These are phyloP conservation scores for Chrysina gloriosa DNA, from an alignment of 2,888 invertebrate species.

Conservation along the genomic window DNA sequence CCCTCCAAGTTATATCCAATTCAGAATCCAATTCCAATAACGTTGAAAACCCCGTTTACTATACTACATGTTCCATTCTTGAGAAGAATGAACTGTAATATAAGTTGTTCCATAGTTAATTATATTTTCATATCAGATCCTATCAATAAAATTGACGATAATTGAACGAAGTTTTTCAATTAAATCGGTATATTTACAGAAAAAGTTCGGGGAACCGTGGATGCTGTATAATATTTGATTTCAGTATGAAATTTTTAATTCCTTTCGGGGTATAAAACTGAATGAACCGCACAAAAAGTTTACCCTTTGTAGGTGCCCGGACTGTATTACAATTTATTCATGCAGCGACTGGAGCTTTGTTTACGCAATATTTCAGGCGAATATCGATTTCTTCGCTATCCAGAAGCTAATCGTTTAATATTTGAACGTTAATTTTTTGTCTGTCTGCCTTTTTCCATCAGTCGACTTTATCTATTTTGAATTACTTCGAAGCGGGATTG, in stretches of 20 bases:
- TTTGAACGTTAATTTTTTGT: neutral
- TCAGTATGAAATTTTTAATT: neutral
- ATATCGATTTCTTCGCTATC: neutral
- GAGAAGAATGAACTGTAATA: too few relatives aligned
- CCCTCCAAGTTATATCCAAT: too few relatives aligned
- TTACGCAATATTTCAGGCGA: neutral
- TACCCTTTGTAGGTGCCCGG: neutral
- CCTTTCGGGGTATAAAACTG: neutral
- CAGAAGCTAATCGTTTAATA: neutral
- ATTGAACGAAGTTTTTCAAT: slow-evolving; percentile 32
- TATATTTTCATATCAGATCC: too few relatives aligned
- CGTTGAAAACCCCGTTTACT: too few relatives aligned
- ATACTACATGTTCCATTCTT: too few relatives aligned
- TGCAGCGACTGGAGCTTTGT: neutral
- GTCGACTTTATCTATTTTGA: too few relatives aligned
- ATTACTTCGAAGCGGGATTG: neutral
- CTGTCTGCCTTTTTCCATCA: too few relatives aligned
- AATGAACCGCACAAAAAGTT: neutral
- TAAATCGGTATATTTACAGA: slow-evolving; percentile 5
- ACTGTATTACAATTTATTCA: neutral
- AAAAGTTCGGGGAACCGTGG: too few relatives aligned
- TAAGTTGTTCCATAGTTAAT: too few relatives aligned
- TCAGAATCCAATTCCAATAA: too few relatives aligned
- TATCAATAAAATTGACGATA: slow-evolving; percentile 20
- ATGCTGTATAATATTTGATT: neutral